Base-by-base conservation (phyloP, 2,888 invertebrate species). In the Gasteruption jaculator region DNA sequence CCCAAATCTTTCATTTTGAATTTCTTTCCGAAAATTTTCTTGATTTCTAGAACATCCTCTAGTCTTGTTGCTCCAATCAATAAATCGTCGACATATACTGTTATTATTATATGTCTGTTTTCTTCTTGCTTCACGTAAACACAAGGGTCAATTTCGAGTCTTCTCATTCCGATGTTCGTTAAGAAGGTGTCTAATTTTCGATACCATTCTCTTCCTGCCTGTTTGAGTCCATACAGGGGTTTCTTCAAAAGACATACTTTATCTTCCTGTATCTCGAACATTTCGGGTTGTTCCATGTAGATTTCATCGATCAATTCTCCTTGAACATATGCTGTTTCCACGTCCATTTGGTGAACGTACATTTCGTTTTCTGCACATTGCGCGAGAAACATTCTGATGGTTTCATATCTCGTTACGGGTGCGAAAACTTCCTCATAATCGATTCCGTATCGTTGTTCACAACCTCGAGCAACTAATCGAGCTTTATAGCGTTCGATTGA, bases 321-420 rank as follows among this genome's bases (percentile, higher is more conserved):
- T 46, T 53, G 52, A 3, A 47, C 38, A 16, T 52, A 53, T 0
- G 50, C 52, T 10, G 48, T 26, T 14, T 49, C 15, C 1, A 56
- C 50, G 12, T 54, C 52, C 51, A 54, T 48, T 21, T 54, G 56
- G 27, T 56, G 50, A 3, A 55, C 43, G 27, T 54, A 21, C 49
- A 55, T 52, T 31, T 46, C 46, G 10, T 52, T 42, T 12, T 51
- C 46, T 2, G 49, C 54, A 1, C 45, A 24, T n/a, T 30, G 38
- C 3, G 50, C 51, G 1, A 54, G 32, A 11, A 57, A 42, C 10
- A 49, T 41, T 4, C 53, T 42, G 10, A 57, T 52, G 0, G 43
- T 50, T 27, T 54, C 50, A 10, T 50, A 52, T 27, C 52, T 46
- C 19, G 48, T 49, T 10, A 53, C 53, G 5, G 52, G 54, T 10